phyloP scores from a whole-genome alignment of 2,888 invertebrate genomes.

The Cataglyphis albicans region DNA sequence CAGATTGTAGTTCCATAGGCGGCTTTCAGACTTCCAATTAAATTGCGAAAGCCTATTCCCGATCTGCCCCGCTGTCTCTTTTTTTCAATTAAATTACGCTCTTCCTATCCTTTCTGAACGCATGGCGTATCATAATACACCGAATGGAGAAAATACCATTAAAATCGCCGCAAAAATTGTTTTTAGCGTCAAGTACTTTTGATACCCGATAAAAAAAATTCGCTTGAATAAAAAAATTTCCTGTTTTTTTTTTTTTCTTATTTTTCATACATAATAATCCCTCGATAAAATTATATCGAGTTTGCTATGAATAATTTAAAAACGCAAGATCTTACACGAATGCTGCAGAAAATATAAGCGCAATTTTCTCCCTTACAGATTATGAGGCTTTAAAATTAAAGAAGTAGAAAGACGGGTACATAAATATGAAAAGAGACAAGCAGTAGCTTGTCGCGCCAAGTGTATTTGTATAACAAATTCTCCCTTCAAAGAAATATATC shows the following conservation, averaged over 20 bases:
- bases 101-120: background rate
- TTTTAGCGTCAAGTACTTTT: background rate
- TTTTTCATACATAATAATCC: background rate
- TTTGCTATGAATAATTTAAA: constrained; percentile 27
- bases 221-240: background rate
- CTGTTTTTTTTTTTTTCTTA: background rate
- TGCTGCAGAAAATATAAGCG: background rate
- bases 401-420: constrained; percentile 7
- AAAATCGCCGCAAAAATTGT: constrained; percentile 20
- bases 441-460: constrained; percentile 7
- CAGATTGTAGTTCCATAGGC: constrained; percentile 31
- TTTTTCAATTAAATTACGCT: constrained; percentile 72
- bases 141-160: constrained; percentile 50
- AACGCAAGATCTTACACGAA: background rate
- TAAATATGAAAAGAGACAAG: constrained; percentile 42
- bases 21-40: constrained; percentile 73
- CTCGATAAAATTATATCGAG: constrained; percentile 16
- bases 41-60: constrained; percentile 63
- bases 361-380: constrained; percentile 15
- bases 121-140: constrained; percentile 6
- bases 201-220: constrained; percentile 12
- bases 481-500: constrained; percentile 10
- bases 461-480: constrained; percentile 47
- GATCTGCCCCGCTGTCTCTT: constrained; percentile 40
- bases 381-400: constrained; percentile 48